Base-by-base conservation (phyloP, 2,888 invertebrate genomes). In the Oscheius sp. region DNA sequence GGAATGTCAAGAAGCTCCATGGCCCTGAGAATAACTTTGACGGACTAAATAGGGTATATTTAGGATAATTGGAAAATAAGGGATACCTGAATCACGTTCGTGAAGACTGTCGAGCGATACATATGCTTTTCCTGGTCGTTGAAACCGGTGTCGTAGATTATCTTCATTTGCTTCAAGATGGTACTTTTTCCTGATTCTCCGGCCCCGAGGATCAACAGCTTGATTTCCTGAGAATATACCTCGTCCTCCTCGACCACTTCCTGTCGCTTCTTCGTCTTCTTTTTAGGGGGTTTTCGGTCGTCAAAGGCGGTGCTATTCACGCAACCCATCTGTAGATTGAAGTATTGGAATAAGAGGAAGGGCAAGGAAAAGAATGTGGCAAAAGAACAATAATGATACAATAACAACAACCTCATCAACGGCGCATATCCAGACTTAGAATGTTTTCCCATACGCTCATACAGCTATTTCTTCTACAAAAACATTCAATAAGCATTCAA, bases 121-220 rank as follows among this genome's bases (percentile, higher is more conserved):
- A 68, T 60, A 51, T 65, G 73, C 57, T 76, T n/a, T 53, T 78
- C 76, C 53, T 78, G 72, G 10, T 57, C 63, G 42, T 55, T 73
- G 50, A 72, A 78, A 29, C 76, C 78, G 29, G 70, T 70, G 32
- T 78, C 78, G 60, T 78, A 76, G 59, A 78, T 78, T 53, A 78
- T 78, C 4, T 76, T 60, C 71, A 78, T 78, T 50, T 63, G 63
- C 32, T 63, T 63, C 47, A 63, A 29, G 48, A 63, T 63, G 10
- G 63, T 63, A 48, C 63, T 76, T 60, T 78, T 78, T 48, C 78
- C 78, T n/a, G 78, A 78, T 42, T 78, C 78, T 0, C 78, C 78
- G 33, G 78, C 78, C 9, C 78, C 78, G 1, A 78, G 60, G 1
- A 79, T 59, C 53, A 76, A 53, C 58, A 76, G 50, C 48, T 79